phyloP scores from a whole-genome alignment of 2,113 vertebrate genomes.

The Meriones unguiculatus region DNA sequence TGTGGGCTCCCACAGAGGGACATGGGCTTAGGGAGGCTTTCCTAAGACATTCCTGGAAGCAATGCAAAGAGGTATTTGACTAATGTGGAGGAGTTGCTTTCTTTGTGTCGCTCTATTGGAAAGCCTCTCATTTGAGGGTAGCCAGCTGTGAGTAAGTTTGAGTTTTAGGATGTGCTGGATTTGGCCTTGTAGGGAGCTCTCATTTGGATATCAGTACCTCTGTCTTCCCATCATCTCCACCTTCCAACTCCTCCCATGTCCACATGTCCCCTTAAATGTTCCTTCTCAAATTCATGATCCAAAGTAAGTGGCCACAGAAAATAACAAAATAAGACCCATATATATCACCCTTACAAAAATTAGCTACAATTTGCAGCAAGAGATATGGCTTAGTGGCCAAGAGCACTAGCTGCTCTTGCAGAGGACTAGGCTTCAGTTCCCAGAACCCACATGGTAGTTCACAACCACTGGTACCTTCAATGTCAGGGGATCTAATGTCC shows the following conservation, averaged over 20 bases:
- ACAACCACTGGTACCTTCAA: background rate
- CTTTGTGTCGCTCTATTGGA: background rate
- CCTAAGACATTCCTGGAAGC: background rate
- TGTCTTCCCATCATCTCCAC: background rate
- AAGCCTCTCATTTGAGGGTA: background rate
- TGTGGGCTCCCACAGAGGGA: background rate
- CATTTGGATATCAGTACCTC: background rate
- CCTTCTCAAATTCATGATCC: background rate
- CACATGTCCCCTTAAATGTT: background rate
- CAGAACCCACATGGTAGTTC: background rate
- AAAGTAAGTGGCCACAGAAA: background rate
- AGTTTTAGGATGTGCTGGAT: background rate
- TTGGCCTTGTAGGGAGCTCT: background rate
- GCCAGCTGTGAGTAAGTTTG: background rate
- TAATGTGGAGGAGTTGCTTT: background rate
- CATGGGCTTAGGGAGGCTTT: background rate
- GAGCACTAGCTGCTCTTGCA: background rate
- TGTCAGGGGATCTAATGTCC: background rate
- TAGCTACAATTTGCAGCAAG: too few relatives aligned
- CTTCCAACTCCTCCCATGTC: background rate
- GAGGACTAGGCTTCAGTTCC: background rate
- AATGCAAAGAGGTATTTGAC: background rate
- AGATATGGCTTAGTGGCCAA: background rate
- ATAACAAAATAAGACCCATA: background rate
- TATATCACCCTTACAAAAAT: background rate